Base-by-base conservation (phyloP, 2,888 invertebrate species). In the Idaea aversata region DNA sequence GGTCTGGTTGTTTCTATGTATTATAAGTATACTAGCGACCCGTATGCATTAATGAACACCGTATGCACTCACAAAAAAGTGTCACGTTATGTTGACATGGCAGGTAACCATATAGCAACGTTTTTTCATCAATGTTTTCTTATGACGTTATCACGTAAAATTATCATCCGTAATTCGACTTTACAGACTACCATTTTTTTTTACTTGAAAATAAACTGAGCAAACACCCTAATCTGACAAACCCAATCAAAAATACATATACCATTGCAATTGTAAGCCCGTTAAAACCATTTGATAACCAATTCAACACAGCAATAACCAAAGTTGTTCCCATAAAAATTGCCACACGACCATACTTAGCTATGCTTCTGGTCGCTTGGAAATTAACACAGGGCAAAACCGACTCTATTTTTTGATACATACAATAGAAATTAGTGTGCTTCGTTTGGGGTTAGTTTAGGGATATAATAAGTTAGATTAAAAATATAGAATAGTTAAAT, bases 261-360 rank as follows among this genome's bases (percentile, higher is more conserved):
- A 47, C 47, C 47, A 47, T 13, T 47, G 47, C 47, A 72, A 70
- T 72, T 65, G 67, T 70, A 73, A 65, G 65, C 67, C 74, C 76
- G 76, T 82, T 82, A 80, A 47, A 47, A 63, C 68, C 67, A 74
- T 65, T 67, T 65, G 64, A 72, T 72, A 75, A 74, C 76, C 75
- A 70, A 77, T 78, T 77, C 74, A 65, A 70, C 76, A 80, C 78
- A 69, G 75, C 76, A 79, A 81, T 73, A 70, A 69, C 69, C 65
- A 69, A 72, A 59, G 70, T 65, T 72, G 72, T 91, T 91, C 91
- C 91, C 90, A 91, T 86, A 87, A 81, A 86, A 88, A 87, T 85
- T 69, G 91, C 80, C 91, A 91, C 91, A 89, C 83, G 91, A 75
- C 86, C 75, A 73, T 64, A 84, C 47, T 91, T 90, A 73, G 90